Evolutionary conservation across 2,113 vertebrate species (phyloP).

Genomic region (Silurus meridionalis): DNA sequence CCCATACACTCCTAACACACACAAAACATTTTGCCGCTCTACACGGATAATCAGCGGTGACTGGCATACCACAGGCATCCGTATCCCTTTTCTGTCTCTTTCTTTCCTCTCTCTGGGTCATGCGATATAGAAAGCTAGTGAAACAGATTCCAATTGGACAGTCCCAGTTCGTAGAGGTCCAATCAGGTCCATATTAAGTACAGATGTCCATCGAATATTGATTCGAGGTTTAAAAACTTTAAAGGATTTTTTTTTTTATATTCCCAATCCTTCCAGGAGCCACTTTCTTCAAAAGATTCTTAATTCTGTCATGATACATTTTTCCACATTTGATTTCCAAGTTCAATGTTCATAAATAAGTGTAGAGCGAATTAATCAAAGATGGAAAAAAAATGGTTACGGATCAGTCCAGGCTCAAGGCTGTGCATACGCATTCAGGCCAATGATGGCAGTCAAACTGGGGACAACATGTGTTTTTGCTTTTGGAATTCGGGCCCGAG

Average conservation of each 20-base stretch:
- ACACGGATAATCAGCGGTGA: slow-evolving; percentile 67
- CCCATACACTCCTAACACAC: slow-evolving; percentile 59
- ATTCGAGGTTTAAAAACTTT: slow-evolving; percentile 25
- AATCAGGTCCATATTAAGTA: slow-evolving; percentile 6
- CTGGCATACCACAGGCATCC: slow-evolving; percentile 61
- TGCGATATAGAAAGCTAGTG: slow-evolving; percentile 28
- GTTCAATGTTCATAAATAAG: slow-evolving; percentile 42
- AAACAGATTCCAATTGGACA: neutral
- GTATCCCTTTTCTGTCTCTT: slow-evolving; percentile 37
- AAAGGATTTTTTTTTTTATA: neutral
- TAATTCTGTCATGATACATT: slow-evolving; percentile 22
- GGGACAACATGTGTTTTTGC: slow-evolving; percentile 67
- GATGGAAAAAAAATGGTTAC: slow-evolving; percentile 35
- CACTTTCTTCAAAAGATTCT: slow-evolving; percentile 9
- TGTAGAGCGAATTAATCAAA: slow-evolving; percentile 37
- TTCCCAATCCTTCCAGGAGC: neutral
- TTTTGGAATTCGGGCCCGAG: slow-evolving; percentile 68
- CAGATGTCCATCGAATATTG: slow-evolving; percentile 16
- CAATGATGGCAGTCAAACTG: slow-evolving; percentile 53
- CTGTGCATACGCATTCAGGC: slow-evolving; percentile 13
- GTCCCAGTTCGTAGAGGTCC: neutral
- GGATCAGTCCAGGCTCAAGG: neutral
- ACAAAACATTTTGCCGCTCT: slow-evolving; percentile 65
- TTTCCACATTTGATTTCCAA: slow-evolving; percentile 8
- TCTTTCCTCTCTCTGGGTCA: slow-evolving; percentile 14